phyloP scores from a whole-genome alignment of 2,113 vertebrate species.

The Zapornia atra region DNA sequence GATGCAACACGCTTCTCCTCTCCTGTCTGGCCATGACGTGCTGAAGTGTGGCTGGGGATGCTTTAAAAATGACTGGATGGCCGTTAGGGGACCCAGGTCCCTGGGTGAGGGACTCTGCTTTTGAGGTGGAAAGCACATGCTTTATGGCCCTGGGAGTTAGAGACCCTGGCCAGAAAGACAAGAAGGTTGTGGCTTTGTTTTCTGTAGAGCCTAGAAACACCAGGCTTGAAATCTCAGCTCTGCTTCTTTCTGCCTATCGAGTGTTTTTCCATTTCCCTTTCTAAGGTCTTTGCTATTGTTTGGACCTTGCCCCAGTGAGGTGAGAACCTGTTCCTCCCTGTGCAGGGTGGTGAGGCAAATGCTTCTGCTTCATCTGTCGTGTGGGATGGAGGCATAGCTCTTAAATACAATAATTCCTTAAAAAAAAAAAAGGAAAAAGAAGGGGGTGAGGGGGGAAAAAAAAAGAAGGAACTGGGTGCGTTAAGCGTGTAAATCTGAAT shows the following conservation, averaged over 20 bases:
- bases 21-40: accelerated
- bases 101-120: neutral
- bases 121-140: accelerated
- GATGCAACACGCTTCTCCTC: neutral
- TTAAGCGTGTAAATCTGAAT: accelerated
- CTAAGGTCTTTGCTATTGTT: neutral
- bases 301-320: neutral
- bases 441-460: accelerated
- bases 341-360: accelerated
- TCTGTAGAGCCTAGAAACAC: neutral
- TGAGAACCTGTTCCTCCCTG: neutral
- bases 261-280: neutral
- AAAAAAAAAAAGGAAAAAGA: neutral
- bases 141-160: neutral
- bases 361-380: accelerated
- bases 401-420: neutral
- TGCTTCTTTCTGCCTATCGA: neutral
- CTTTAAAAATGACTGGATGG: neutral
- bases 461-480: too few relatives aligned
- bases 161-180: neutral
- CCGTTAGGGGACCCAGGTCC: too few relatives aligned
- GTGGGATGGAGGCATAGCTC: neutral
- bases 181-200: neutral
- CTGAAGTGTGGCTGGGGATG: neutral
- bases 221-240: neutral